Conservation (phyloP, 2,888 invertebrate genomes). For the Fragum sueziense region DNA sequence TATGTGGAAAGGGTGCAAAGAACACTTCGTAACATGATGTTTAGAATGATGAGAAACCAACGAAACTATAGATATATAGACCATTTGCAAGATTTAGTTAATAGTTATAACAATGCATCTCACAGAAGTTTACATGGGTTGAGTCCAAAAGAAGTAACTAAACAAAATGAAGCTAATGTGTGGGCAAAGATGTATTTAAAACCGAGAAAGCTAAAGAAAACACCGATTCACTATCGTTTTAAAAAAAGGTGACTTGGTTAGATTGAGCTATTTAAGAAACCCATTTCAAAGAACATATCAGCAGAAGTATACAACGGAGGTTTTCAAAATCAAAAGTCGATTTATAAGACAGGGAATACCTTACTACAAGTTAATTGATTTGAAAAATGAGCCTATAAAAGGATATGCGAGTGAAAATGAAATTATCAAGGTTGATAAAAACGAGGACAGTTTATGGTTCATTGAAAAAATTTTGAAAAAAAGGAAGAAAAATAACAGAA, state of each 20-base stretch:
- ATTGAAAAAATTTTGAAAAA: conserved; percentile 44
- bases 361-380: conserved; percentile 40
- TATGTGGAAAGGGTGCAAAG: conserved; percentile 42
- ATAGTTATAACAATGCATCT: conserved; percentile 30
- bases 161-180: conserved; percentile 35
- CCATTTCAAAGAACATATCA: conserved; percentile 47
- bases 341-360: conserved; percentile 44
- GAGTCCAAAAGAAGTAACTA: conserved; percentile 28
- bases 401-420: conserved; percentile 37
- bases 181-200: conserved; percentile 41
- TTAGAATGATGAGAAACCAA: conserved; percentile 43
- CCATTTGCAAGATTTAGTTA: conserved; percentile 34
- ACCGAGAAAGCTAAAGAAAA: conserved; percentile 22
- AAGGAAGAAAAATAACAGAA: conserved; percentile 37
- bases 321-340: conserved; percentile 42
- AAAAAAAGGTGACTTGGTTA: conserved; percentile 34
- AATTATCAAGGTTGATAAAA: conserved; percentile 35
- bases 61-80: conserved; percentile 53
- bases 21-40: conserved; percentile 41
- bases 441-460: conserved; percentile 48
- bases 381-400: conserved; percentile 32
- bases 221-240: conserved; percentile 20
- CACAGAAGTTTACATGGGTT: conserved; percentile 38
- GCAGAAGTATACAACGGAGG: conserved; percentile 46
- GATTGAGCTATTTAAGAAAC: conserved; percentile 43